These are phyloP conservation scores for Sussaba pulchella DNA, from an alignment of 2,888 invertebrate genomes.

Conservation along the genomic window DNA sequence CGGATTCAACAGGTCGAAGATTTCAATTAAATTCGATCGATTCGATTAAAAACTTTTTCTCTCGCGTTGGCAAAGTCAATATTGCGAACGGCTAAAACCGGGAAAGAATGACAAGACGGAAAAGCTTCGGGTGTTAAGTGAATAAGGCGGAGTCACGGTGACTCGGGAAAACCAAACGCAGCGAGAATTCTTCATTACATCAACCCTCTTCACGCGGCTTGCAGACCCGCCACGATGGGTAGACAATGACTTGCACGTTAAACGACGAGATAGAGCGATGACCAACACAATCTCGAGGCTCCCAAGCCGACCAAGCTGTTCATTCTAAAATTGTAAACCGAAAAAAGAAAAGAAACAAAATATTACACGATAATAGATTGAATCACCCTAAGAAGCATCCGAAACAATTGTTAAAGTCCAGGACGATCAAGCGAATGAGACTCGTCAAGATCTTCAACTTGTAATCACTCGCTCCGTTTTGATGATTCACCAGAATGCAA, in stretches of 20 bases:
- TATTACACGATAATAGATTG: too few relatives aligned
- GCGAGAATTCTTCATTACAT: slow-evolving; percentile 20
- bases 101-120: slow-evolving; percentile 4
- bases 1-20: too few relatives aligned
- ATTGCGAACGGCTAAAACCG: neutral
- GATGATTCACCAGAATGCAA: too few relatives aligned
- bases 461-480: too few relatives aligned
- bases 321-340: too few relatives aligned
- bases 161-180: neutral
- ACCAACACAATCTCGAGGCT: too few relatives aligned
- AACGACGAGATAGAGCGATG: slow-evolving; percentile 1
- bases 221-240: neutral
- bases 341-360: too few relatives aligned
- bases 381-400: too few relatives aligned
- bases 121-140: neutral
- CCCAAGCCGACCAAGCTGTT: neutral
- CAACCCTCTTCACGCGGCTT: neutral
- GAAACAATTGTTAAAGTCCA: too few relatives aligned
- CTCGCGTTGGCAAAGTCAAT: neutral
- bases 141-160: neutral
- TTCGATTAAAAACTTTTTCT: neutral
- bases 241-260: slow-evolving; percentile 6
- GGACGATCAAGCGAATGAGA: too few relatives aligned
- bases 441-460: too few relatives aligned
- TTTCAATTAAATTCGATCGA: neutral